A percentile compares a stretch with the other conserved stretches of the same genome.
Evolutionary conservation across 2,888 invertebrate genomes (phyloP).

Genomic region (Hybos culiciformis): DNA sequence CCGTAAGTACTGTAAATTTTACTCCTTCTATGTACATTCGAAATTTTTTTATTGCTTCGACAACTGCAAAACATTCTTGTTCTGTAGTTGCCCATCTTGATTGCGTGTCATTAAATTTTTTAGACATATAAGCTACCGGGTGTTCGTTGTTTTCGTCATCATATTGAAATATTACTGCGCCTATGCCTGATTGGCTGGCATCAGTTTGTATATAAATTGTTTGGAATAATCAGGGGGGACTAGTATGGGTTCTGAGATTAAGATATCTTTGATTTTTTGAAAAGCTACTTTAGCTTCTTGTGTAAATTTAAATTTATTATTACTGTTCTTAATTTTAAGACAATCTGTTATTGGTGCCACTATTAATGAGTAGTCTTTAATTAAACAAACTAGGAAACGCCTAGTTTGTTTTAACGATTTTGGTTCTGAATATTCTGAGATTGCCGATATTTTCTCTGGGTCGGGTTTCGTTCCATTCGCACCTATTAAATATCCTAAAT

Average conservation of each 20-base stretch:
- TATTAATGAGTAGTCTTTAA: conserved; percentile 4
- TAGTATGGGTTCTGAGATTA: conserved; percentile 10
- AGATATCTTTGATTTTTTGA: conserved; percentile 2
- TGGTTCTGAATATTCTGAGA: too few species aligned
- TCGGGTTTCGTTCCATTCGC: too few species aligned
- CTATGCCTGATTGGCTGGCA: conserved; percentile 7
- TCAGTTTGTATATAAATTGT: conserved; percentile 11
- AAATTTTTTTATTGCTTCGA: conserved; percentile 19
- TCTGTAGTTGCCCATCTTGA: conserved; percentile 19
- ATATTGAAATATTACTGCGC: conserved; percentile 7
- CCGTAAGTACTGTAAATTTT: conserved; percentile 14
- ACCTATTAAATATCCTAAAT: too few species aligned
- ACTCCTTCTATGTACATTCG: conserved; percentile 16
- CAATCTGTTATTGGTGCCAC: conserved; percentile 11
- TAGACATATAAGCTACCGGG: neutral
- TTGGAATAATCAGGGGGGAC: conserved; percentile 7
- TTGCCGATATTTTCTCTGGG: too few species aligned
- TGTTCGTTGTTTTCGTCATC: neutral
- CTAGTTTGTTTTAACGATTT: too few species aligned
- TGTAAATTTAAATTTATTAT: conserved; percentile 3
- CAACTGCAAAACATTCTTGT: conserved; percentile 17
- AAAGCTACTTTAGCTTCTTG: conserved; percentile 4
- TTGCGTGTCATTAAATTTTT: conserved; percentile 6
- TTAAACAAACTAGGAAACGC: too few species aligned
- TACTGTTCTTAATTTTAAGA: conserved; percentile 6